A percentile compares a stretch with the other conserved stretches of the same genome.
phyloP scores from a whole-genome alignment of 2,888 invertebrate genomes.

The Sepioteuthis lessoniana region DNA sequence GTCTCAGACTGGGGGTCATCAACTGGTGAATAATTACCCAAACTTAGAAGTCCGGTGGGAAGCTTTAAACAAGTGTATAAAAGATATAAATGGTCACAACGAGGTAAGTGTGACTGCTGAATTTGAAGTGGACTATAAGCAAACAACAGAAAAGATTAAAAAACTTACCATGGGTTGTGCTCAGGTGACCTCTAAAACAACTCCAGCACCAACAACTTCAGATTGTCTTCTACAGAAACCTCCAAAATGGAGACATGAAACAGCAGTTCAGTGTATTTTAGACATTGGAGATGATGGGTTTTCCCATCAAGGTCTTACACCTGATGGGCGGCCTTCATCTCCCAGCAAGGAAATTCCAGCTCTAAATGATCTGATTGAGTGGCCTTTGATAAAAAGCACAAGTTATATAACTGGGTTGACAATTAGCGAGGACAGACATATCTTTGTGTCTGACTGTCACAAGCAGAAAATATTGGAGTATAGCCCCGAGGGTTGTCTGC shows the following conservation, averaged over 20 bases:
- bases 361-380: not conserved
- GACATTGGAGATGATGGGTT: constrained; percentile 15
- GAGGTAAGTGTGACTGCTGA: not conserved
- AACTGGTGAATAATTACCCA: not conserved
- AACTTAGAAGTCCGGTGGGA: not conserved
- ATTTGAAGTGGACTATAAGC: not conserved
- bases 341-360: not conserved
- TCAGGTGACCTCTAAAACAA: not conserved
- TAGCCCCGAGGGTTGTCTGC: not conserved
- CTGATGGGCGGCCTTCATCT: not conserved
- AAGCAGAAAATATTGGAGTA: constrained; percentile 12
- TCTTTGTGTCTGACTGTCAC: not conserved
- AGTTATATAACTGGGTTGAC: not conserved
- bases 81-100: not conserved
- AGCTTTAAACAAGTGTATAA: not conserved
- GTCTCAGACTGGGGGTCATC: not conserved
- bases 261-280: not conserved
- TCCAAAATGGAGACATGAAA: not conserved
- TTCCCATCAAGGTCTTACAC: not conserved
- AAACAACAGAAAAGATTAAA: not conserved
- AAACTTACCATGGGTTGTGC: not conserved
- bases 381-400: not conserved
- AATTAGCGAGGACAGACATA: constrained; percentile 11
- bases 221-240: constrained; percentile 13
- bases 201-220: not conserved